Evolutionary conservation across 2,113 vertebrate species (phyloP).

Genomic region (Odontophorus gujanensis): DNA sequence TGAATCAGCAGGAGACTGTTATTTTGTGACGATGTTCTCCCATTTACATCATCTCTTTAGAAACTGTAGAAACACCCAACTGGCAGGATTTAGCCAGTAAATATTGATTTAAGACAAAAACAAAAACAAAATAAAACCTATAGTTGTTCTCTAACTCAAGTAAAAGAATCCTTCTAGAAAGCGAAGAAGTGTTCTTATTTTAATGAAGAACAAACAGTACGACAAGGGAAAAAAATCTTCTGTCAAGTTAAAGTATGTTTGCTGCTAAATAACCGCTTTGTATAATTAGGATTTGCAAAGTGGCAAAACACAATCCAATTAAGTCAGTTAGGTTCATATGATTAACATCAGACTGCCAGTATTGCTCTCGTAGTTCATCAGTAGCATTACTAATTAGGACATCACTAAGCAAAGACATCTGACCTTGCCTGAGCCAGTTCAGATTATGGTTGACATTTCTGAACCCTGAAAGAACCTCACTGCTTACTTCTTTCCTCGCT

Average conservation of each 20-base stretch:
- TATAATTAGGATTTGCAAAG: conserved; percentile 36
- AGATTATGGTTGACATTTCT: conserved; percentile 7
- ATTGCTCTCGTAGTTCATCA: conserved; percentile 40
- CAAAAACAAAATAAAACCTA: background rate
- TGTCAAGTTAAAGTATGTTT: background rate
- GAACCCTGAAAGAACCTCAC: background rate
- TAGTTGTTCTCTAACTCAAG: background rate
- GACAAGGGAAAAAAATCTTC: background rate
- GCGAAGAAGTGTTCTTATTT: background rate
- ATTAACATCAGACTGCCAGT: conserved; percentile 35
- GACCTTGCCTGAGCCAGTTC: conserved; percentile 35
- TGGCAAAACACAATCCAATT: conserved; percentile 47
- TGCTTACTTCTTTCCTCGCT: background rate
- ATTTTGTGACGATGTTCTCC: background rate
- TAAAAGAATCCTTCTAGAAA: background rate
- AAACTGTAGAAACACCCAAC: background rate
- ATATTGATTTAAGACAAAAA: background rate
- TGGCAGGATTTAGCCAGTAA: background rate
- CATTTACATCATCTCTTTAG: background rate
- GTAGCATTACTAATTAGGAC: conserved; percentile 41
- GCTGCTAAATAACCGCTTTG: conserved; percentile 23
- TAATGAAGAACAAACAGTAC: background rate
- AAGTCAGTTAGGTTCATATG: conserved; percentile 40
- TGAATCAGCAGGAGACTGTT: background rate
- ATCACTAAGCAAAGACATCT: background rate